Conservation (phyloP, 1,140 invertebrate genomes). For the Zaprionus davidi region DNA sequence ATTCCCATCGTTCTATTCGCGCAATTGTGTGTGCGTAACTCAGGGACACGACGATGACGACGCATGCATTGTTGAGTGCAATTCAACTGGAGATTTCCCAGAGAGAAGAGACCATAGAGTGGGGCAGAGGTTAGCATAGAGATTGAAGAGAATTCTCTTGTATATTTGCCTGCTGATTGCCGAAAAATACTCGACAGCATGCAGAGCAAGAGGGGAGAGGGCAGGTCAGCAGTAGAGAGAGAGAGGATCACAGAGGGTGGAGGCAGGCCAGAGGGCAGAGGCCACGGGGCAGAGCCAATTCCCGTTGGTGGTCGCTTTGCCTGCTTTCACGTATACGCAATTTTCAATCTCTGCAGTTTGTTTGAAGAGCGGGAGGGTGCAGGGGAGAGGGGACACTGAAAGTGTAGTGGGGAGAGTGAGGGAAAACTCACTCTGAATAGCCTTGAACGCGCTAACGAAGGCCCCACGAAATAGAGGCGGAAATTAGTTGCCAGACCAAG, state of each 20-base stretch:
- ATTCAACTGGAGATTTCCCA: neutral
- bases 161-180: slow-evolving; percentile 7
- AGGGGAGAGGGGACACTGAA: no score
- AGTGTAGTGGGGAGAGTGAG: neutral
- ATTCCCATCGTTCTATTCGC: neutral
- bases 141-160: neutral
- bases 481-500: neutral
- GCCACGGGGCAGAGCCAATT: neutral
- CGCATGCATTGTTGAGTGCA: neutral
- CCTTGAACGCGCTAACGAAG: slow-evolving; percentile 56
- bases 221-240: no score
- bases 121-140: neutral
- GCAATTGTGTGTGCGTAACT: neutral
- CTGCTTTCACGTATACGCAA: slow-evolving; percentile 40
- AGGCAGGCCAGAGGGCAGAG: neutral
- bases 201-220: neutral
- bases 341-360: slow-evolving; percentile 37
- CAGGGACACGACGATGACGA: neutral
- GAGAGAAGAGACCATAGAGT: neutral
- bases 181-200: slow-evolving; percentile 1
- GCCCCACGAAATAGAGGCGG: neutral
- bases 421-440: neutral
- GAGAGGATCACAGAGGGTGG: no score
- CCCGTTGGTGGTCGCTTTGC: neutral
- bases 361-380: neutral